These are phyloP conservation scores for Gallinago nigripennis DNA, from an alignment of 2,797 vertebrate genomes.

Conservation along the genomic window DNA sequence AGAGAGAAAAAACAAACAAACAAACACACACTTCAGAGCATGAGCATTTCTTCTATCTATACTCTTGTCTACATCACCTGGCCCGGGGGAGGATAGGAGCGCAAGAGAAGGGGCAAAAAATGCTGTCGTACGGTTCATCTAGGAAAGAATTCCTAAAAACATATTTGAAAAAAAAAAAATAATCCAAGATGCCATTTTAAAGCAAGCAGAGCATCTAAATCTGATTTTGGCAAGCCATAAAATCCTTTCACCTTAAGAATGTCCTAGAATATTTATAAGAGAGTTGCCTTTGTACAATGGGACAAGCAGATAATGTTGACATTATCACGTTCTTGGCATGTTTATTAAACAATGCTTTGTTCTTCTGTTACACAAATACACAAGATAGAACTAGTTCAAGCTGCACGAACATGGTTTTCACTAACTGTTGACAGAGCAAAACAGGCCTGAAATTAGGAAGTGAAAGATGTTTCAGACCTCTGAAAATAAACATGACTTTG, in stretches of 20 bases:
- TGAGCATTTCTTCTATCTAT: neutral
- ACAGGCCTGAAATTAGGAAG: neutral
- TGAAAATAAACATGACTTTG: neutral
- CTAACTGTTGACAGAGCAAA: constrained; percentile 9
- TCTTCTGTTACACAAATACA: constrained; percentile 33
- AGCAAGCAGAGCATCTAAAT: neutral
- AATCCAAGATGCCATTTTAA: neutral
- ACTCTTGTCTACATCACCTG: neutral
- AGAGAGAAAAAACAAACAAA: too few relatives aligned
- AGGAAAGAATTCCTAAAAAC: neutral
- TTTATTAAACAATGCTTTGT: constrained; percentile 69
- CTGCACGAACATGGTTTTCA: constrained; percentile 13
- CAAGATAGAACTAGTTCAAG: constrained; percentile 43
- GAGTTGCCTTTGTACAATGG: constrained; percentile 9
- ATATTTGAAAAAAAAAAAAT: neutral
- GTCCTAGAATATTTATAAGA: neutral
- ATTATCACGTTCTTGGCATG: constrained; percentile 24
- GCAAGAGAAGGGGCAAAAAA: neutral
- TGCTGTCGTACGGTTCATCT: neutral
- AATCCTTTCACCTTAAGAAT: constrained; percentile 28
- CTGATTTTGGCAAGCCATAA: neutral
- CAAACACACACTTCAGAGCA: neutral
- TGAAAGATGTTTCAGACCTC: neutral
- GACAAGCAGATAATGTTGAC: constrained; percentile 5
- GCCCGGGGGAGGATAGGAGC: accelerated